Conservation (phyloP, 2,888 invertebrate species). For the Alcis repandata region DNA sequence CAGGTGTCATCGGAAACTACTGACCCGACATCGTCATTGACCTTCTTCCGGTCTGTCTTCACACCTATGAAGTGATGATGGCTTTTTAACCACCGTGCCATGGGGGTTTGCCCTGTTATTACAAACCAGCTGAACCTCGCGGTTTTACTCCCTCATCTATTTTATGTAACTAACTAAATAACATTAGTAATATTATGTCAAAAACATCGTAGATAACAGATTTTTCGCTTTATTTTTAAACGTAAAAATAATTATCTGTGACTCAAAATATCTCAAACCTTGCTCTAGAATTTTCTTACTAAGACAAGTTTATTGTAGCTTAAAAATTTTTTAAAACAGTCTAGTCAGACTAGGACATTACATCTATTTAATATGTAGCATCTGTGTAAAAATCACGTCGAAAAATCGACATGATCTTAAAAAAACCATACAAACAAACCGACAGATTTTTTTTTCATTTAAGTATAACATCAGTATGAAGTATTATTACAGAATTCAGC, state of each 20-base stretch:
- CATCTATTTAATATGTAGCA: too few species aligned
- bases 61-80: constrained; percentile 62
- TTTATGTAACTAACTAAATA: neutral
- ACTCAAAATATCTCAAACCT: too few species aligned
- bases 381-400: too few species aligned
- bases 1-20: constrained; percentile 63
- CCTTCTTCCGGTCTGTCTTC: constrained; percentile 64
- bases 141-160: neutral
- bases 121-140: constrained; percentile 8
- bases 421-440: neutral
- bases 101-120: constrained; percentile 36
- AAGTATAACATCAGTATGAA: neutral
- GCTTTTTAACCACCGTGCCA: constrained; percentile 56
- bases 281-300: too few species aligned
- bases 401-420: too few species aligned
- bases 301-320: too few species aligned
- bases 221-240: too few species aligned
- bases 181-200: neutral
- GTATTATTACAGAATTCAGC: constrained; percentile 25
- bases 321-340: too few species aligned
- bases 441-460: neutral
- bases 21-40: constrained; percentile 58
- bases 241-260: too few species aligned
- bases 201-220: too few species aligned
- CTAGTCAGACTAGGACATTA: too few species aligned